Percentiles rank a stretch among this genome's conserved stretches.
Evolutionary conservation across 2,797 vertebrate genomes (phyloP).

Genomic region (Jordanella pulchra): DNA sequence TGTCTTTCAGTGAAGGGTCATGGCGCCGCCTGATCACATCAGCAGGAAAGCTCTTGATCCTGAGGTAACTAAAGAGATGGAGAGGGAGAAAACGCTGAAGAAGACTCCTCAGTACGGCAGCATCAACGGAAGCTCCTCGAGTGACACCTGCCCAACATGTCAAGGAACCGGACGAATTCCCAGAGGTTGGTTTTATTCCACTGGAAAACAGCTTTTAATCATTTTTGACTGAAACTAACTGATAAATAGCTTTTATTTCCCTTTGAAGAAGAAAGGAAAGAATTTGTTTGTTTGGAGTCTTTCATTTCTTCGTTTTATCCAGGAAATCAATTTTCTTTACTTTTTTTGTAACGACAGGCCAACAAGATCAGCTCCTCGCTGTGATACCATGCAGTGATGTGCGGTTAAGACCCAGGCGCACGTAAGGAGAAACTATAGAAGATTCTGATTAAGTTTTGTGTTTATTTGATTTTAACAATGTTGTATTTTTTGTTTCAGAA

Average conservation of each 20-base stretch:
- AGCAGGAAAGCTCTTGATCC: slow-evolving; percentile 16
- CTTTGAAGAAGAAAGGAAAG: not conserved
- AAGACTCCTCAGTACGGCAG: slow-evolving; percentile 69
- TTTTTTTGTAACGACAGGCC: slow-evolving; percentile 69
- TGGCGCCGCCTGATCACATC: slow-evolving; percentile 3
- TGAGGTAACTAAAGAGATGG: slow-evolving; percentile 14
- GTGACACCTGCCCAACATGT: slow-evolving; percentile 84
- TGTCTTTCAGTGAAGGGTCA: not conserved
- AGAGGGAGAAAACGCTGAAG: slow-evolving; percentile 38
- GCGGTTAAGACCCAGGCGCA: slow-evolving; percentile 86
- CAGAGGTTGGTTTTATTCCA: slow-evolving; percentile 69
- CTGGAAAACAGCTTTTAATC: not conserved
- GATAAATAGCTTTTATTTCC: slow-evolving; percentile 17
- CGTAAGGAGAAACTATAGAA: slow-evolving; percentile 73
- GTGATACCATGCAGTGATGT: slow-evolving; percentile 90
- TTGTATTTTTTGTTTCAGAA: slow-evolving; percentile 73
- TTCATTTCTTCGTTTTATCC: slow-evolving; percentile 20
- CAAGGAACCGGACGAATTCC: slow-evolving; percentile 86
- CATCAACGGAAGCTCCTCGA: slow-evolving; percentile 20
- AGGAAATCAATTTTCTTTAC: not conserved
- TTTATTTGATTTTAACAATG: not conserved
- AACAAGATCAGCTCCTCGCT: slow-evolving; percentile 87
- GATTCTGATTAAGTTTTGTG: not conserved
- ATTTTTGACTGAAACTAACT: not conserved
- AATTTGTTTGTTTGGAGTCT: not conserved